These are phyloP conservation scores for Gambusia yucatana DNA, from an alignment of 2,797 vertebrate species.

Conservation along the genomic window DNA sequence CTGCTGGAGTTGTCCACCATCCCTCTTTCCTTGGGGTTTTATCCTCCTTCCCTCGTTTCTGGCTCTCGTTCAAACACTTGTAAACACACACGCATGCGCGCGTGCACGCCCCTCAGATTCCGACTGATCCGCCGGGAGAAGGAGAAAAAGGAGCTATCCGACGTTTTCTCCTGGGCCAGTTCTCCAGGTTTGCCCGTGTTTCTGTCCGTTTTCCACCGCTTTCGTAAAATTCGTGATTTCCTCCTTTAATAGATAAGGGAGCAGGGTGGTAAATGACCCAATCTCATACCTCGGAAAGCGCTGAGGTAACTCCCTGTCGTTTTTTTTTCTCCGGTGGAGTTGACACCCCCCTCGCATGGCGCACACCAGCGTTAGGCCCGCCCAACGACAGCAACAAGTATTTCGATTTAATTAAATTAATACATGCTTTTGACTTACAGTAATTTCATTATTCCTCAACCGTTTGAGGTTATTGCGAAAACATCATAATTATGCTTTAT, in stretches of 20 bases:
- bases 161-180: constrained; percentile 9
- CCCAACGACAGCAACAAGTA: constrained; percentile 76
- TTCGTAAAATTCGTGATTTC: constrained; percentile 14
- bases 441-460: neutral
- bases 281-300: constrained; percentile 68
- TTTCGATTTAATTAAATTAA: constrained; percentile 21
- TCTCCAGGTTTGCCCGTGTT: neutral
- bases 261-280: constrained; percentile 58
- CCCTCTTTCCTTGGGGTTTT: constrained; percentile 74
- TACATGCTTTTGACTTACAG: neutral
- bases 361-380: constrained; percentile 68
- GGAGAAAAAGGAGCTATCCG: neutral
- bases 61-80: constrained; percentile 77
- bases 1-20: constrained; percentile 86
- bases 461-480: neutral
- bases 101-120: constrained; percentile 14
- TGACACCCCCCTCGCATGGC: constrained; percentile 70
- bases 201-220: neutral
- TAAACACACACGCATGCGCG: constrained; percentile 66
- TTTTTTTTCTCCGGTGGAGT: constrained; percentile 58
- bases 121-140: neutral
- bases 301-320: constrained; percentile 71
- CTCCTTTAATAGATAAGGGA: constrained; percentile 55
- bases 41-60: constrained; percentile 70
- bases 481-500: neutral